Evolutionary conservation across 2,888 invertebrate species (phyloP).

Genomic region (Acheta domesticus): DNA sequence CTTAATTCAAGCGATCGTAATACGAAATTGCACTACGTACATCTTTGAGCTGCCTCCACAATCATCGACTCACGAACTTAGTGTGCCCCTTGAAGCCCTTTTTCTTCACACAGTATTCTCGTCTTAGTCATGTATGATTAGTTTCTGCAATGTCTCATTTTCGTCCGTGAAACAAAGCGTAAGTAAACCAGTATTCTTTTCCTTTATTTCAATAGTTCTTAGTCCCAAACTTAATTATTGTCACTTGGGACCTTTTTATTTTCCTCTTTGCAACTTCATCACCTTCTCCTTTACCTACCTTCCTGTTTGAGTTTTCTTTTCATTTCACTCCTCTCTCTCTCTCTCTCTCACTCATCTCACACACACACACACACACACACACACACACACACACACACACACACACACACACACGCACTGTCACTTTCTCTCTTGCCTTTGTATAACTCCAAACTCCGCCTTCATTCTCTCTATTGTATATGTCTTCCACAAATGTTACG

Average conservation of each 20-base stretch:
- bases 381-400: too few relatives aligned
- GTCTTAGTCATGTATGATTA: neutral
- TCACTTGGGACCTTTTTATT: neutral
- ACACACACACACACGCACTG: too few relatives aligned
- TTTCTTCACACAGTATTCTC: neutral
- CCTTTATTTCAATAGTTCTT: neutral
- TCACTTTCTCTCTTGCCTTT: too few relatives aligned
- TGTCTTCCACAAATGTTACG: too few relatives aligned
- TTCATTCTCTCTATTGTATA: neutral
- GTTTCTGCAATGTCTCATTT: neutral
- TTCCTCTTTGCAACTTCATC: neutral
- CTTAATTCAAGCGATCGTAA: too few relatives aligned
- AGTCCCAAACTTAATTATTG: too few relatives aligned
- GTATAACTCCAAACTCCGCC: neutral
- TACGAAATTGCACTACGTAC: too few relatives aligned
- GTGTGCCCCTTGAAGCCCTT: neutral
- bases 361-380: neutral
- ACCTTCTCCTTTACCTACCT: neutral
- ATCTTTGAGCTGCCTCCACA: too few relatives aligned
- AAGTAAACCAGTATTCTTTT: neutral
- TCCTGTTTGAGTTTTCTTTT: neutral
- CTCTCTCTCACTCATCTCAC: neutral
- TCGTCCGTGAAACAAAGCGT: neutral
- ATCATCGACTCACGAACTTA: too few relatives aligned
- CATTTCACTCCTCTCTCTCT: neutral